Evolutionary conservation across 2,888 invertebrate species (phyloP).

Genomic region (Pocota personata): DNA sequence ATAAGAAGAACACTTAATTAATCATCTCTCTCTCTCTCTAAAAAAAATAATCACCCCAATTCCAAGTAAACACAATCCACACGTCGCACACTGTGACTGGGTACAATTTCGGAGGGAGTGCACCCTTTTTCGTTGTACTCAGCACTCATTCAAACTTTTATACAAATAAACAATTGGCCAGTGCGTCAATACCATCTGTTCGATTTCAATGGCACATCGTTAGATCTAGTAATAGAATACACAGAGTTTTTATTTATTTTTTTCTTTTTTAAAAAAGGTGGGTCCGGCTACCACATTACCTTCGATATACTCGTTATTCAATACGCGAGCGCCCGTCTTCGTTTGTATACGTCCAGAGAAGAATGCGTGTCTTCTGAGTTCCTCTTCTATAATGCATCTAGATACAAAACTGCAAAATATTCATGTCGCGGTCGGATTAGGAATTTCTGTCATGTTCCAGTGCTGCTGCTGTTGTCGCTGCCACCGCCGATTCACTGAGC

Average conservation of each 20-base stretch:
- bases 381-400: slow-evolving; percentile 54
- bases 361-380: slow-evolving; percentile 61
- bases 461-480: slow-evolving; percentile 28
- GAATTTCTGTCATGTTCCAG: slow-evolving; percentile 73
- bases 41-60: neutral
- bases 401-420: slow-evolving; percentile 63
- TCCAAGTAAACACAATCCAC: slow-evolving; percentile 19
- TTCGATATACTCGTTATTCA: slow-evolving; percentile 56
- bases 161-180: slow-evolving; percentile 64
- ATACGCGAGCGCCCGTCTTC: slow-evolving; percentile 33
- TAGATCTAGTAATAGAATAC: slow-evolving; percentile 63
- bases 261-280: slow-evolving; percentile 23
- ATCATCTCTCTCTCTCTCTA: slow-evolving; percentile 20
- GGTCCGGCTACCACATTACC: slow-evolving; percentile 49
- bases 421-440: slow-evolving; percentile 72
- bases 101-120: slow-evolving; percentile 33
- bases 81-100: slow-evolving; percentile 49
- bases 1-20: slow-evolving; percentile 6
- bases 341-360: slow-evolving; percentile 19
- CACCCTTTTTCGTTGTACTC: slow-evolving; percentile 51
- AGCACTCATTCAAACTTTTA: slow-evolving; percentile 39
- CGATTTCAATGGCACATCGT: slow-evolving; percentile 69
- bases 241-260: neutral
- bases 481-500: slow-evolving; percentile 29
- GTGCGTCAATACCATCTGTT: slow-evolving; percentile 69